Evolutionary conservation across 2,888 invertebrate species (phyloP), one percentile per base, ranked within the genome.

Genomic region (Eurytoma adleriae): DNA sequence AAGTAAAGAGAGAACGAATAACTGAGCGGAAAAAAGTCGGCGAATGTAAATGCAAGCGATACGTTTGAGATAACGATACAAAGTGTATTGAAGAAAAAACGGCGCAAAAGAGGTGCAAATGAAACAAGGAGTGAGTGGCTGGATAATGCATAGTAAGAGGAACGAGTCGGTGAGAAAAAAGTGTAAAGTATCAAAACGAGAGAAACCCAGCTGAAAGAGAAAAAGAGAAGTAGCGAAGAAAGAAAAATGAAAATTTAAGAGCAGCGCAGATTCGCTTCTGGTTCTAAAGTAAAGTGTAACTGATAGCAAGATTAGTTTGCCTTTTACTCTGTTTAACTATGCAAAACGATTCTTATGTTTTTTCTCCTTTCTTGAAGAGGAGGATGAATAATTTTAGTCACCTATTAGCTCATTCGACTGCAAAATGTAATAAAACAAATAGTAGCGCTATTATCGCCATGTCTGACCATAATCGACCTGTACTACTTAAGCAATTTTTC

Each of bases 71-170:
- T 62, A 72, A 72, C 72, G 27, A 30, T 72, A 72, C 30, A 72
- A 72, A 72, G 72, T 50, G 72, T 18, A 72, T 71, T 40, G 71
- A 61, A 24, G n/a, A 13, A 62, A 72, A 62, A 24, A 50, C 27
- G 52, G n/a, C 14, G 16, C 57, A 20, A 48, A 20, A n/a, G 56
- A 27, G 40, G n/a, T 20, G 16, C 16, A 70, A 18, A 18, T 10
- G 52, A 13, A 40, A 40, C 50, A 18, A 72, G 27, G 52, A 62
- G 14, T 30, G 20, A 52, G 3, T 3, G 30, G 18, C n/a, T 40
- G 40, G 62, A 62, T 61, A 62, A 27, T 52, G 62, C 52, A 62
- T n/a, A 20, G 20, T 7, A 20, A 18, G 30, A 59, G 40, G 59
- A 70, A 24, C 10, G n/a, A n/a, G 54, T 48, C 7, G 2, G 14